These are phyloP conservation scores for Ariopsis seemanni DNA, from an alignment of 2,113 vertebrate species.

Conservation along the genomic window DNA sequence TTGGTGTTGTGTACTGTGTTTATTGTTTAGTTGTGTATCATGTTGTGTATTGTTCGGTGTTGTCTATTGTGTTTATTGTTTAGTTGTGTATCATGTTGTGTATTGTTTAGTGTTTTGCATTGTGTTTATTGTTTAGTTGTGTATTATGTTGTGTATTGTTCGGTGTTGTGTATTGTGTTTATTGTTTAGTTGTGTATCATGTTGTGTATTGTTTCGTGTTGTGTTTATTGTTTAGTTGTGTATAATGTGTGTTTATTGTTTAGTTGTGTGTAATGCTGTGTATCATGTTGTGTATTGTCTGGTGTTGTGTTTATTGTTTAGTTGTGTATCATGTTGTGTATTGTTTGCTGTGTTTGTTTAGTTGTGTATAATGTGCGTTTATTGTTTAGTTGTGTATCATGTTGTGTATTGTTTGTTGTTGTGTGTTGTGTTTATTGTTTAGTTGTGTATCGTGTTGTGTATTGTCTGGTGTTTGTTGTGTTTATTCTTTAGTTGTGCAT, in stretches of 20 bases:
- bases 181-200: neutral
- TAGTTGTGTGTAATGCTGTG: neutral
- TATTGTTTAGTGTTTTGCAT: neutral
- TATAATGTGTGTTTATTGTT: neutral
- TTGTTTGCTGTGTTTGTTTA: no score
- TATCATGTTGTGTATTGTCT: neutral
- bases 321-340: neutral
- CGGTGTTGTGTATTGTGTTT: no score
- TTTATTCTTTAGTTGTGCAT: neutral
- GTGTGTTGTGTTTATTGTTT: neutral
- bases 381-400: no score
- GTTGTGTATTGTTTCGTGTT: no score
- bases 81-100: neutral
- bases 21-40: no score
- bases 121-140: neutral
- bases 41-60: neutral
- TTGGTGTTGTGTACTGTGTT: no score
- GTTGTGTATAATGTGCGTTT: no score
- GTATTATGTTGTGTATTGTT: no score
- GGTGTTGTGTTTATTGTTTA: neutral
- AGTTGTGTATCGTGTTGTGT: neutral
- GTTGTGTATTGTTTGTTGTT: neutral
- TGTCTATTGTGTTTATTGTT: neutral
- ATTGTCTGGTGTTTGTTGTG: neutral
- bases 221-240: no score